Evolutionary conservation across 2,113 vertebrate genomes (phyloP).

Genomic region (Chascanopsetta lugubris): DNA sequence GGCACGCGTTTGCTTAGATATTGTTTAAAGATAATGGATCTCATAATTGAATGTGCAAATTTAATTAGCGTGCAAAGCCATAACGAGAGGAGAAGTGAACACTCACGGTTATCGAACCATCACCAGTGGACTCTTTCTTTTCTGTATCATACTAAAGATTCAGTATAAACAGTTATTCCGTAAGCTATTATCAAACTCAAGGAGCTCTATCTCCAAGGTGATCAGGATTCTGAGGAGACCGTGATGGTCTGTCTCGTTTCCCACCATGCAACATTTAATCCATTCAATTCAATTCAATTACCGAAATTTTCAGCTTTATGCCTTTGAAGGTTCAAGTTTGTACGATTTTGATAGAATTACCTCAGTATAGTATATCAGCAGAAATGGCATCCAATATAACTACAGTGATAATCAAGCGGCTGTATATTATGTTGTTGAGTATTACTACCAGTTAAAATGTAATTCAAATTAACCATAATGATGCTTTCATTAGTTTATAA

Average conservation of each 20-base stretch:
- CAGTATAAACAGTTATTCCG: constrained; percentile 1
- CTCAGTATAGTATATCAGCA: no score
- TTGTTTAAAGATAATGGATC: constrained; percentile 9
- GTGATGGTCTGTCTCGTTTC: not conserved
- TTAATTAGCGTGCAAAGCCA: constrained; percentile 7
- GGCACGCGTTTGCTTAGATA: not conserved
- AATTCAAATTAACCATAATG: no score
- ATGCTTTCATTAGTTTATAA: no score
- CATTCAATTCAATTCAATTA: no score
- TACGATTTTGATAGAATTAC: no score
- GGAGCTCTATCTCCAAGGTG: not conserved
- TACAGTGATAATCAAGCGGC: no score
- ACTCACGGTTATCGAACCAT: no score
- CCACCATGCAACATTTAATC: not conserved
- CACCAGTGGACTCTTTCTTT: not conserved
- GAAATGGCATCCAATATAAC: no score
- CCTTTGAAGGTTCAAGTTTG: no score
- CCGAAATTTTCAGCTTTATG: no score
- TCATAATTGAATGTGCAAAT: constrained; percentile 13
- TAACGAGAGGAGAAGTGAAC: constrained; percentile 7
- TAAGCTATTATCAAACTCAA: not conserved
- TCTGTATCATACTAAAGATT: not conserved
- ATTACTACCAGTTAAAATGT: no score
- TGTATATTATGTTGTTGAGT: no score
- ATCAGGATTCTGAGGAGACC: not conserved